These are phyloP conservation scores for Salticus scenicus DNA, from an alignment of 2,888 invertebrate species.

Conservation along the genomic window DNA sequence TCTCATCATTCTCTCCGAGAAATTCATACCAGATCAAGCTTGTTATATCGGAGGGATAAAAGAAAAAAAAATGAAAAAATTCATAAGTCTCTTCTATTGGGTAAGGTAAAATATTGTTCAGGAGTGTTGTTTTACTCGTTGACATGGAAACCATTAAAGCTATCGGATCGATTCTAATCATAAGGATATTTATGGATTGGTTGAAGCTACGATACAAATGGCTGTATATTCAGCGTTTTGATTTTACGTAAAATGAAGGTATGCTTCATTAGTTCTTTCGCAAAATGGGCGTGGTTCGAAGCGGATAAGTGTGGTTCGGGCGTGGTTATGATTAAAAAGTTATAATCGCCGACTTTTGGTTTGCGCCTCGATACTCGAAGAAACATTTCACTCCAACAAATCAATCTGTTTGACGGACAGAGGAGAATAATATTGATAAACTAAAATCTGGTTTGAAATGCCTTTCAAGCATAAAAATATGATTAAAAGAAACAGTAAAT, in stretches of 20 bases:
- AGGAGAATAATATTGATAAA: background rate
- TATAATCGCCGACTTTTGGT: background rate
- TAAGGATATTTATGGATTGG: slow-evolving; percentile 63
- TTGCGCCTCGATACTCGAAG: slow-evolving; percentile 5
- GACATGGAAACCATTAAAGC: slow-evolving; percentile 68
- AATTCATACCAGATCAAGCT: slow-evolving; percentile 54
- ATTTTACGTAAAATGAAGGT: slow-evolving; percentile 27
- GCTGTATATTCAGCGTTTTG: slow-evolving; percentile 43
- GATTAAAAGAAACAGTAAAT: too few species aligned
- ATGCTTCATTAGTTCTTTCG: slow-evolving; percentile 28
- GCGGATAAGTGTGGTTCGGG: slow-evolving; percentile 36
- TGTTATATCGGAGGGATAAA: slow-evolving; percentile 13
- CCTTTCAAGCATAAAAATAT: too few species aligned
- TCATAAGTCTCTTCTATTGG: slow-evolving; percentile 67
- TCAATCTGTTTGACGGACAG: background rate
- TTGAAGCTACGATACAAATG: slow-evolving; percentile 36
- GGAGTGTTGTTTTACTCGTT: slow-evolving; percentile 66
- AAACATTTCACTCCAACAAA: slow-evolving; percentile 10
- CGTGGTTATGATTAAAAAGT: slow-evolving; percentile 26
- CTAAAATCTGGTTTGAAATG: background rate
- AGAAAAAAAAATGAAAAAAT: slow-evolving; percentile 39
- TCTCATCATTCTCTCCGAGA: slow-evolving; percentile 40
- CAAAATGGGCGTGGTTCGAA: slow-evolving; percentile 41
- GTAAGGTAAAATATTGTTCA: slow-evolving; percentile 61
- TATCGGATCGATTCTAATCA: slow-evolving; percentile 66